Conservation (phyloP, 2,113 vertebrate genomes). For the Pelusios castaneus region DNA sequence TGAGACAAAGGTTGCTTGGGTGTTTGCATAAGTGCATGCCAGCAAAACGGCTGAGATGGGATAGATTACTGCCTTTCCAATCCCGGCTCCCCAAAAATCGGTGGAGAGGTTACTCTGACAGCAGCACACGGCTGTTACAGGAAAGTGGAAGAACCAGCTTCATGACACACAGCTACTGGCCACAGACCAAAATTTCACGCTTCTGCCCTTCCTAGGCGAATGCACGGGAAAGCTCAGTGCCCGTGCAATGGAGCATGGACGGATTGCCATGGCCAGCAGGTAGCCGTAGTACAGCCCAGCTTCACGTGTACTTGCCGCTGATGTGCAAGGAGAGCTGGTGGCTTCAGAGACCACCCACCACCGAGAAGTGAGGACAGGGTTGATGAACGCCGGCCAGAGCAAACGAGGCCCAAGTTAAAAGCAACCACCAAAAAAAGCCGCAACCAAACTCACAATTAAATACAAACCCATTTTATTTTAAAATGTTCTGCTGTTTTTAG, state of each 20-base stretch:
- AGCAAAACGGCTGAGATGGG: accelerated
- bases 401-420: not conserved
- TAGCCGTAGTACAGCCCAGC: not conserved
- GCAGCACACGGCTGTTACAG: not conserved
- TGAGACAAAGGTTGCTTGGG: accelerated
- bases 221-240: not conserved
- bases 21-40: not conserved
- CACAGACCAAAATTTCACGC: not conserved
- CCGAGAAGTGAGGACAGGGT: not conserved
- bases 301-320: not conserved
- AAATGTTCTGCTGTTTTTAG: not conserved
- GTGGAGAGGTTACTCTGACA: not conserved
- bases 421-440: not conserved
- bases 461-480: not conserved
- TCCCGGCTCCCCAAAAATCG: not conserved
- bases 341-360: not conserved
- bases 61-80: not conserved
- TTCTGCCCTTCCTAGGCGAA: not conserved
- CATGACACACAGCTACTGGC: not conserved
- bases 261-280: accelerated
- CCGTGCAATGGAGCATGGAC: not conserved
- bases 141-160: not conserved
- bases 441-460: not conserved
- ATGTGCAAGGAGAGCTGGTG: not conserved
- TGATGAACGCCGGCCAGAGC: not conserved